Evolutionary conservation across 2,888 invertebrate species (phyloP).

Genomic region (Leptopilina myrica): DNA sequence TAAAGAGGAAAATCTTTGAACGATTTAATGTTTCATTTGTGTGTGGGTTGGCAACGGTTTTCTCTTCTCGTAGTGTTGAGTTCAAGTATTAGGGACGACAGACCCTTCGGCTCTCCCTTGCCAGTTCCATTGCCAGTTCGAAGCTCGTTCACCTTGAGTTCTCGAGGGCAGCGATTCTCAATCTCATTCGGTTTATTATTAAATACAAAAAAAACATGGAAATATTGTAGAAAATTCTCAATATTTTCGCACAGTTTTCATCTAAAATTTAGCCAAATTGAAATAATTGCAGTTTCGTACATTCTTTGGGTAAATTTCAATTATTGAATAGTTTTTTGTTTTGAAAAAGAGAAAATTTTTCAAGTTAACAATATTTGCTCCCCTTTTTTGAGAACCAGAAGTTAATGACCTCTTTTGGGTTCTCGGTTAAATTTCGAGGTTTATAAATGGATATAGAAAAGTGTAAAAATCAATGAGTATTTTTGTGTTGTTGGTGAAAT

Average conservation of each 20-base stretch:
- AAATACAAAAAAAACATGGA: not conserved
- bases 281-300: too few relatives aligned
- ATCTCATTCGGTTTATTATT: conserved; percentile 29
- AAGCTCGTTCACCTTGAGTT: conserved; percentile 76
- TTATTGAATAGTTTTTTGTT: too few relatives aligned
- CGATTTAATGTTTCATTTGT: conserved; percentile 26
- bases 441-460: not conserved
- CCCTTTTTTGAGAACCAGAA: not conserved
- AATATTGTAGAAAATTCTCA: not conserved
- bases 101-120: conserved; percentile 59
- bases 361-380: not conserved
- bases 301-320: too few relatives aligned
- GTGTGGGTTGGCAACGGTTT: conserved; percentile 39
- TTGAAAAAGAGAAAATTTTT: not conserved
- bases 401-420: not conserved
- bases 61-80: conserved; percentile 23
- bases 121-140: conserved; percentile 70
- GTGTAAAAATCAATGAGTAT: too few relatives aligned
- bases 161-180: conserved; percentile 57
- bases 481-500: too few relatives aligned
- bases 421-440: not conserved
- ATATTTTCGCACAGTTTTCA: not conserved
- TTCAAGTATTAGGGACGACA: conserved; percentile 65
- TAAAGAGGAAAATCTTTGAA: conserved; percentile 24
- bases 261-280: too few relatives aligned